Conservation (phyloP, 2,113 vertebrate species). For the Albula goreensis region DNA sequence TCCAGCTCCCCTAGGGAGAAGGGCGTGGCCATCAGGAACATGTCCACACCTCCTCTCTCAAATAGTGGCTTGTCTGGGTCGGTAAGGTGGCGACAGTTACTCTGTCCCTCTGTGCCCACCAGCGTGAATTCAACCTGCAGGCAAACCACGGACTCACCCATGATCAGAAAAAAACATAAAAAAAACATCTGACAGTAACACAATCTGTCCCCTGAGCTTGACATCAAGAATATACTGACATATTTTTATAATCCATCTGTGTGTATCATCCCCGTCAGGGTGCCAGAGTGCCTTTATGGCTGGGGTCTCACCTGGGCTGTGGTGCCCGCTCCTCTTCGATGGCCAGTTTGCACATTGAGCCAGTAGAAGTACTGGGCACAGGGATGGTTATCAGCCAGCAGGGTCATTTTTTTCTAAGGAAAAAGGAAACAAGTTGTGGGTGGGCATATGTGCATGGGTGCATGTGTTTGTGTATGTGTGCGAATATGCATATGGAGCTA, state of each 20-base stretch:
- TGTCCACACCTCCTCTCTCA: conserved; percentile 71
- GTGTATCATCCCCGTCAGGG: background rate
- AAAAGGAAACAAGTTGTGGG: background rate
- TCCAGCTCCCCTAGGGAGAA: conserved; percentile 72
- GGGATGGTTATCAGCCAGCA: conserved; percentile 75
- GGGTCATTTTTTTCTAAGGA: conserved; percentile 74
- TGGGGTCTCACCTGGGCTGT: conserved; percentile 68
- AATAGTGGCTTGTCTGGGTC: conserved; percentile 74
- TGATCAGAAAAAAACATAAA: too few relatives aligned
- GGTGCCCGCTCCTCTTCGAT: conserved; percentile 71
- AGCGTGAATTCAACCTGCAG: conserved; percentile 73
- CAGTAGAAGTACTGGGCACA: conserved; percentile 72
- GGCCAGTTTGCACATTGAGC: conserved; percentile 74
- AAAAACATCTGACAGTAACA: too few relatives aligned
- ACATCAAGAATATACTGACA: too few relatives aligned
- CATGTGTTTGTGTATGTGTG: background rate
- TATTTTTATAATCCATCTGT: too few relatives aligned
- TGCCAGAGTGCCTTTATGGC: background rate
- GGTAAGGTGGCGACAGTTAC: conserved; percentile 62
- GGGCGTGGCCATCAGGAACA: conserved; percentile 73
- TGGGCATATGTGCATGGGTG: background rate
- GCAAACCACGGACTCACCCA: background rate
- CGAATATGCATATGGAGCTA: background rate
- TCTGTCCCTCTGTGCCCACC: conserved; percentile 71
- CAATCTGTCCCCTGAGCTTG: too few relatives aligned